Percentiles rank a stretch among this genome's conserved stretches.
These are phyloP conservation scores for Threskiornis aethiopicus DNA, from an alignment of 2,797 vertebrate genomes.

Conservation along the genomic window DNA sequence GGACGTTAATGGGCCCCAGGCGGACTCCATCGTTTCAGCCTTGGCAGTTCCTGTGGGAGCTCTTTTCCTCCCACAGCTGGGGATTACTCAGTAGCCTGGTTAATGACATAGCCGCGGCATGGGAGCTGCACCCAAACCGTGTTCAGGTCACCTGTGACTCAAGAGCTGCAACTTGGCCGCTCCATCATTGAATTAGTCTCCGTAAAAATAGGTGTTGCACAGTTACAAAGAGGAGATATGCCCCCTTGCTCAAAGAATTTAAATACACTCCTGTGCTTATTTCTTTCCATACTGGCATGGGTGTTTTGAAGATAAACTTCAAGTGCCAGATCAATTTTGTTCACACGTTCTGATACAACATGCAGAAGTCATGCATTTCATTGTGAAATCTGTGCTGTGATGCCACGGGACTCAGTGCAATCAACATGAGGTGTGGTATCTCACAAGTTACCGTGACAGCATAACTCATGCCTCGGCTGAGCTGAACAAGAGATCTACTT, in stretches of 20 bases:
- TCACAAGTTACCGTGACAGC: background rate
- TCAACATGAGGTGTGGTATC: background rate
- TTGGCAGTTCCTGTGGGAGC: background rate
- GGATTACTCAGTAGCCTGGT: background rate
- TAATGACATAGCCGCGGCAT: background rate
- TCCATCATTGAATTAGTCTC: background rate
- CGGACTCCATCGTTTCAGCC: background rate
- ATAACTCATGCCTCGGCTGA: background rate
- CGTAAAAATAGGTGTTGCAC: background rate
- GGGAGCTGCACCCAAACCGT: background rate
- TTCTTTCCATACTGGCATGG: background rate
- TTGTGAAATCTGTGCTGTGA: background rate
- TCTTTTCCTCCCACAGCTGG: background rate
- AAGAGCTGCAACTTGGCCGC: background rate
- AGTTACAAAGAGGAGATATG: background rate
- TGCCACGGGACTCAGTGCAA: background rate
- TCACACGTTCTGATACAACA: background rate
- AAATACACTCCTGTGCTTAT: background rate
- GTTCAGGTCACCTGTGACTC: background rate
- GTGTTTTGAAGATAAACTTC: background rate
- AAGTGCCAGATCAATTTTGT: background rate
- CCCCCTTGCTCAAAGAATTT: background rate
- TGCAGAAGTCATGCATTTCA: background rate
- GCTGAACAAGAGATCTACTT: background rate
- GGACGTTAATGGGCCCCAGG: background rate